Evolutionary conservation across 2,113 vertebrate genomes (phyloP).

Genomic region (Sterrhoptilus dennistouni): DNA sequence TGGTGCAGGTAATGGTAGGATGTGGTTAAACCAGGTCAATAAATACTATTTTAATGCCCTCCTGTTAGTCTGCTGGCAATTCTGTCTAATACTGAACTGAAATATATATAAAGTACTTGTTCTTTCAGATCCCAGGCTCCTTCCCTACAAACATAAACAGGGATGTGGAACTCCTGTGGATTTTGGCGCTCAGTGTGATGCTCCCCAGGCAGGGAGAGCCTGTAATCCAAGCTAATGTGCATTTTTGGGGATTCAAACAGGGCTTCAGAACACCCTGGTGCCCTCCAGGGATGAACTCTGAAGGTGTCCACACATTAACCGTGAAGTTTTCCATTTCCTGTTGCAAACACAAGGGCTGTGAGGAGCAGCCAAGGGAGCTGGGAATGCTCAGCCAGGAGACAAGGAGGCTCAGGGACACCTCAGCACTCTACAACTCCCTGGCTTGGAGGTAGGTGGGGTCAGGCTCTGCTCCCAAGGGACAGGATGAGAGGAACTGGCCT

Average conservation of each 20-base stretch:
- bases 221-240: neutral
- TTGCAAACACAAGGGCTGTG: neutral
- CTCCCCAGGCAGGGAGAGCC: neutral
- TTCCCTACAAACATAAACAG: neutral
- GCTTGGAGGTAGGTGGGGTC: neutral
- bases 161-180: neutral
- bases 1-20: neutral
- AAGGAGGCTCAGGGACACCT: neutral
- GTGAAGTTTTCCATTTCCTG: neutral
- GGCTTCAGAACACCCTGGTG: accelerated
- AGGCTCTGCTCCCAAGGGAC: neutral
- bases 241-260: neutral
- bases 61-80: neutral
- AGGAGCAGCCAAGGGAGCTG: neutral
- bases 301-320: neutral
- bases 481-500: neutral
- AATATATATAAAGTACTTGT: neutral
- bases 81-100: neutral
- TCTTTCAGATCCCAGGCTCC: neutral
- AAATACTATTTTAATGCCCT: neutral
- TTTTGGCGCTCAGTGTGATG: neutral
- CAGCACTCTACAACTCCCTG: neutral
- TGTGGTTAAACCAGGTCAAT: neutral
- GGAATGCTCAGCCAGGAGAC: neutral
- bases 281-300: neutral